Conservation (phyloP, 2,888 invertebrate species). For the Mellilla xanthometata region DNA sequence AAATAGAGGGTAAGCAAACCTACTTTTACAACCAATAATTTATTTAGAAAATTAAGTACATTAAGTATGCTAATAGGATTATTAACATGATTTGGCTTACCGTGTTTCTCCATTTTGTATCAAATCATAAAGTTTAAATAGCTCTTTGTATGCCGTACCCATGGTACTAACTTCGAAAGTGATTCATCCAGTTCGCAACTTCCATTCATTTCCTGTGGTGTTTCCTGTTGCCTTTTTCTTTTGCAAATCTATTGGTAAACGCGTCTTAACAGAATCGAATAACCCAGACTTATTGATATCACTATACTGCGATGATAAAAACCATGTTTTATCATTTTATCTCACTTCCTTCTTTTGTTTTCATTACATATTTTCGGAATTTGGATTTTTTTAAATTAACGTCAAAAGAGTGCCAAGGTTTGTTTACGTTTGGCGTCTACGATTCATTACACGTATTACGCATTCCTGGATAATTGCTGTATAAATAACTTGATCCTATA, state of each 20-base stretch:
- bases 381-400: slow-evolving; percentile 59
- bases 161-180: slow-evolving; percentile 53
- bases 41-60: no score
- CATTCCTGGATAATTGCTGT: slow-evolving; percentile 1
- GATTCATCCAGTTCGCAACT: slow-evolving; percentile 54
- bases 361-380: slow-evolving; percentile 18
- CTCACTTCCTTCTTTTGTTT: slow-evolving; percentile 51
- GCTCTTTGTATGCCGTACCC: slow-evolving; percentile 67
- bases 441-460: slow-evolving; percentile 22
- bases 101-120: slow-evolving; percentile 84
- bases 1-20: no score
- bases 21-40: no score
- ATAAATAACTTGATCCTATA: no score
- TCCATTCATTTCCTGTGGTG: slow-evolving; percentile 68
- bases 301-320: slow-evolving; percentile 21
- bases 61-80: no score
- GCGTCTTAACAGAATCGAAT: not conserved
- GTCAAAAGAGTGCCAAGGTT: slow-evolving; percentile 43
- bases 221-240: slow-evolving; percentile 49
- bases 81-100: no score
- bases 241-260: slow-evolving; percentile 8
- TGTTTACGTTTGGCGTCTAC: slow-evolving; percentile 33
- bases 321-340: slow-evolving; percentile 17
- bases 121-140: slow-evolving; percentile 84
- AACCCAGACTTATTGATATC: slow-evolving; percentile 3